These are phyloP conservation scores for Seira musarum DNA, from an alignment of 2,888 invertebrate species.

Conservation along the genomic window DNA sequence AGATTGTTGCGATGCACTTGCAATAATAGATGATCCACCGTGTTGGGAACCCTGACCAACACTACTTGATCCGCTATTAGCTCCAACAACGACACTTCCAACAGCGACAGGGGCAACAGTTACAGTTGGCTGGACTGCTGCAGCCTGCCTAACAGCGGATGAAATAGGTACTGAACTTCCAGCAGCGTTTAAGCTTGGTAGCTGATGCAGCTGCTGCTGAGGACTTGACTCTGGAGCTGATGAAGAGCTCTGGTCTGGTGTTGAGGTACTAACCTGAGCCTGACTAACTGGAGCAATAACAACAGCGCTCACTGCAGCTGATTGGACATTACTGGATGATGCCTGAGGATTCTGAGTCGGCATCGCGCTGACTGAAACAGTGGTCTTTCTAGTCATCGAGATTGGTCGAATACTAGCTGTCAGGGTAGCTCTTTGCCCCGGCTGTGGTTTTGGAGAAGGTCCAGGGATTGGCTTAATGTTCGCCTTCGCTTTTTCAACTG, in stretches of 20 bases:
- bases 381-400: conserved; percentile 76
- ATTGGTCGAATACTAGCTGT: conserved; percentile 95
- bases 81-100: conserved; percentile 46
- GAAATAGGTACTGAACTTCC: conserved; percentile 33
- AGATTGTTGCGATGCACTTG: conserved; percentile 1
- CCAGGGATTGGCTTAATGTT: conserved; percentile 97
- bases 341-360: conserved; percentile 56
- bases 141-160: conserved; percentile 44
- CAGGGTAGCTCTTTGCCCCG: conserved; percentile 75
- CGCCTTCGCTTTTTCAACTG: conserved; percentile 79
- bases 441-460: conserved; percentile 70
- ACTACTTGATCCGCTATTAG: conserved; percentile 30
- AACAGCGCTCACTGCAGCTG: conserved; percentile 42
- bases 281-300: conserved; percentile 68
- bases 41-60: conserved; percentile 22
- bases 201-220: conserved; percentile 58
- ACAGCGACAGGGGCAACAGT: conserved; percentile 56
- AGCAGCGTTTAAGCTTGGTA: conserved; percentile 17
- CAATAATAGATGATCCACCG: neutral
- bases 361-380: conserved; percentile 57
- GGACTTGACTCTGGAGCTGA: conserved; percentile 53
- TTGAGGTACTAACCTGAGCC: conserved; percentile 68
- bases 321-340: conserved; percentile 44
- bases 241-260: conserved; percentile 67
- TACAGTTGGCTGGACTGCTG: conserved; percentile 57